These are phyloP conservation scores for Nomia melanderi DNA, from an alignment of 1,140 invertebrate genomes.

Conservation along the genomic window DNA sequence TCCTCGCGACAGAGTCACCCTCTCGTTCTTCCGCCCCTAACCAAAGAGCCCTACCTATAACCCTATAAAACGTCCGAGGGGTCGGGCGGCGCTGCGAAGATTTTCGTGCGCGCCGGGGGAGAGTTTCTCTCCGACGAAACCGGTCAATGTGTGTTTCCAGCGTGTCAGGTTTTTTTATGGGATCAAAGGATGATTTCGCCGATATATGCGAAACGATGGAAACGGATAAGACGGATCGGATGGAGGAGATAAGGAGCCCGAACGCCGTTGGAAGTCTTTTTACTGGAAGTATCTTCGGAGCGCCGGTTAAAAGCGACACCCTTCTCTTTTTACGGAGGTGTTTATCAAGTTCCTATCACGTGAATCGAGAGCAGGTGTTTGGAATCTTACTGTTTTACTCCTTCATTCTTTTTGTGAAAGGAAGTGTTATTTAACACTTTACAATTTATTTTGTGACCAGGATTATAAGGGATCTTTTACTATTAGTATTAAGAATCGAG, in stretches of 20 bases:
- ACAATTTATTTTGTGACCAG: no score
- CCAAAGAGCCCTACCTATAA: slow-evolving; percentile 61
- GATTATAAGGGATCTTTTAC: no score
- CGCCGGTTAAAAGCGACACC: no score
- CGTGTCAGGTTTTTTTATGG: slow-evolving; percentile 16
- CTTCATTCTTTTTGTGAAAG: no score
- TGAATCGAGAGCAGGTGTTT: no score
- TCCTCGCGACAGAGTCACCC: slow-evolving; percentile 70
- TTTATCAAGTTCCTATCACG: no score
- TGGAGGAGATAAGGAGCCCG: not conserved
- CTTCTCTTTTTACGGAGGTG: no score
- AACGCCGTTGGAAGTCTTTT: not conserved
- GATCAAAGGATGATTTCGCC: not conserved
- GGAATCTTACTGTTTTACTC: no score
- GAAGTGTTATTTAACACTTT: no score
- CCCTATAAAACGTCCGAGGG: slow-evolving; percentile 59
- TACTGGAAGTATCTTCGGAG: not conserved
- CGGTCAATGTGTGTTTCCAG: not conserved
- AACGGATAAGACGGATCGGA: slow-evolving; percentile 7
- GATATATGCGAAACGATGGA: slow-evolving; percentile 4
- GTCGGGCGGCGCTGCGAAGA: slow-evolving; percentile 27
- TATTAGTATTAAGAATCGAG: no score
- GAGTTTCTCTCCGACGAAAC: not conserved
- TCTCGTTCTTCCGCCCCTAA: slow-evolving; percentile 65
- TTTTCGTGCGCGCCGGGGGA: not conserved